Conservation (phyloP, 2,888 invertebrate genomes). For the Pristionchus entomophagus region DNA sequence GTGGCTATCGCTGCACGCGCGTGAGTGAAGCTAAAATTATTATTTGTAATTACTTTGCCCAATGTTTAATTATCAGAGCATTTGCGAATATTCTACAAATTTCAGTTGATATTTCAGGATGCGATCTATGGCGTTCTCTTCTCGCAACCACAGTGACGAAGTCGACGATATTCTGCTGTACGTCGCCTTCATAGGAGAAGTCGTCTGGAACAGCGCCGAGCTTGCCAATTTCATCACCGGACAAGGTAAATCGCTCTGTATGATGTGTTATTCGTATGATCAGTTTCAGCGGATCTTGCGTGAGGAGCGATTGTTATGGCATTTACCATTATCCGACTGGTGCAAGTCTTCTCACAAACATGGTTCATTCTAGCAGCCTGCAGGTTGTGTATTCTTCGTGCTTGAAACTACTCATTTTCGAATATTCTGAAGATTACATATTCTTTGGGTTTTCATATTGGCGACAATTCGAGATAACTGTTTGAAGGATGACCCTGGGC, state of each 20-base stretch:
- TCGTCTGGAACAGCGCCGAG: neutral
- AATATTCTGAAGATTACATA: neutral
- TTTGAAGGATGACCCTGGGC: neutral
- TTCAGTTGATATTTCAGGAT: neutral
- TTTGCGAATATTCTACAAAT: too few species aligned
- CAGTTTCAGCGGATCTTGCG: too few species aligned
- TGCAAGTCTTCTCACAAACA: slow-evolving; percentile 29
- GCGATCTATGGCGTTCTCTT: neutral
- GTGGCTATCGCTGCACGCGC: neutral
- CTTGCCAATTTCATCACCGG: neutral
- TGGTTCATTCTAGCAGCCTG: slow-evolving; percentile 13
- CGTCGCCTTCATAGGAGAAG: slow-evolving; percentile 33
- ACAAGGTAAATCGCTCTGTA: neutral
- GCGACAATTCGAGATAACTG: neutral
- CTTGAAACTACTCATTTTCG: neutral
- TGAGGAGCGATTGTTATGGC: too few species aligned
- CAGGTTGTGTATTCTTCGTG: neutral
- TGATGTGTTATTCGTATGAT: too few species aligned
- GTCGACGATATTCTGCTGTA: slow-evolving; percentile 28
- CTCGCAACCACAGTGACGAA: neutral
- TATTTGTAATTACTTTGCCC: neutral
- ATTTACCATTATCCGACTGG: neutral
- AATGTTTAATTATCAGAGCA: too few species aligned
- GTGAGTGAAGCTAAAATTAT: neutral
- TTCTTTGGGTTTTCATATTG: neutral